Base-by-base conservation (phyloP, 2,797 vertebrate genomes). In the Crax fasciolata region DNA sequence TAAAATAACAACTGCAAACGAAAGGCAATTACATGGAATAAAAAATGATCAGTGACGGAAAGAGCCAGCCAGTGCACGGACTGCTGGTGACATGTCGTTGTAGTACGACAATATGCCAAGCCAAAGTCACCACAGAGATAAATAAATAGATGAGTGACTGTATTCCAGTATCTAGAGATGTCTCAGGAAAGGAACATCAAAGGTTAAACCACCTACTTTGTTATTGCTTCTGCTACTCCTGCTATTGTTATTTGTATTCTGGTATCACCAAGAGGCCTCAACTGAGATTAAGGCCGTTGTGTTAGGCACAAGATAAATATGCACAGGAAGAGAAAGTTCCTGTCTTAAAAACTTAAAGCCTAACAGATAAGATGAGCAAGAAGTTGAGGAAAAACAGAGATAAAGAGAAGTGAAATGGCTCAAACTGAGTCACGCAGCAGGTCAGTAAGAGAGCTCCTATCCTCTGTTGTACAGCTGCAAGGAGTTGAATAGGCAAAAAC, bases 191-290 rank as follows among this genome's bases (percentile, higher is more conserved):
- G 58, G 52, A 87, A 24, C 55, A 82, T 65, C 52, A 79, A 67
- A 95, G 74, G 90, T 96, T 90, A 91, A 89, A 73, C 82, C 92
- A 95, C 93, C 90, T 96, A 94, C 87, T 87, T 89, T 81, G 93
- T 94, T 96, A 89, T 88, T 96, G 87, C 81, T 95, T 92, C 89
- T 96, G 92, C 95, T 93, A 84, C 87, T 81, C 91, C 94, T 66
- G 66, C 93, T 96, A 95, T 93, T 96, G 91, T 96, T 96, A 81
- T 78, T 97, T 97, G 93, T 97, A 84, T 92, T 96, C 90, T 93
- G 87, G 55, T 96, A 93, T 94, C 75, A 81, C 78, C 93, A 93
- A 96, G 92, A 96, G 93, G 79, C 89, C 63, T 95, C 70, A 66
- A 84, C 63, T 62, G 88, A 73, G 74, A 97, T 23, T 6, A 24